Evolutionary conservation across 2,113 vertebrate genomes (phyloP).

Genomic region (Ardeotis arabs): DNA sequence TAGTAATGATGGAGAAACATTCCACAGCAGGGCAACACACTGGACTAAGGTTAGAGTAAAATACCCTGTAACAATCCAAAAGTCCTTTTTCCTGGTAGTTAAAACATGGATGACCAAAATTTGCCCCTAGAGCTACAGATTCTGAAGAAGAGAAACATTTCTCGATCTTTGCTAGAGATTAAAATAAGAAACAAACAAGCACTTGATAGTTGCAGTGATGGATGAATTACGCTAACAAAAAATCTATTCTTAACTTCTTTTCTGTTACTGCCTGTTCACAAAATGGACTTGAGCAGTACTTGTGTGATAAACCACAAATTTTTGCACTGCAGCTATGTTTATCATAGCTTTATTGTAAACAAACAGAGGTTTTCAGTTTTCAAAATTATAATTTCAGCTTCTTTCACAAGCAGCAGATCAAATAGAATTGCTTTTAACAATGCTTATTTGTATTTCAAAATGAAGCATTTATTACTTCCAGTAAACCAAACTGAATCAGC

Average conservation of each 20-base stretch:
- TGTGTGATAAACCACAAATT: neutral
- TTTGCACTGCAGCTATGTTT: neutral
- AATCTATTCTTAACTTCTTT: neutral
- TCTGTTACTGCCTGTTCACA: neutral
- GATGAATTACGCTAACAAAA: neutral
- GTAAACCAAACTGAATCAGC: neutral
- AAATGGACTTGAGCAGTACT: neutral
- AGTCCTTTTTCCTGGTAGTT: neutral
- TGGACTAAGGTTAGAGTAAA: neutral
- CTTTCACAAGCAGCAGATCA: neutral
- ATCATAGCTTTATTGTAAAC: neutral
- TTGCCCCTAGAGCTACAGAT: neutral
- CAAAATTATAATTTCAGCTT: neutral
- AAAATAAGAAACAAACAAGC: neutral
- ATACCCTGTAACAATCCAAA: neutral
- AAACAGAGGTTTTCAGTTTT: neutral
- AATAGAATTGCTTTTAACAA: neutral
- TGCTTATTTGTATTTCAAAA: neutral
- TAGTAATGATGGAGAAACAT: neutral
- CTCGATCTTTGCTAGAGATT: rapidly evolving
- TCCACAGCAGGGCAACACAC: neutral
- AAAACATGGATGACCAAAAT: neutral
- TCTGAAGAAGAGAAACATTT: neutral
- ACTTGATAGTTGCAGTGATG: neutral
- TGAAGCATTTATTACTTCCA: neutral